Percentiles rank a stretch among this genome's conserved stretches.
Evolutionary conservation across 2,797 vertebrate genomes (phyloP).

Genomic region (Acanthurus lineatus): DNA sequence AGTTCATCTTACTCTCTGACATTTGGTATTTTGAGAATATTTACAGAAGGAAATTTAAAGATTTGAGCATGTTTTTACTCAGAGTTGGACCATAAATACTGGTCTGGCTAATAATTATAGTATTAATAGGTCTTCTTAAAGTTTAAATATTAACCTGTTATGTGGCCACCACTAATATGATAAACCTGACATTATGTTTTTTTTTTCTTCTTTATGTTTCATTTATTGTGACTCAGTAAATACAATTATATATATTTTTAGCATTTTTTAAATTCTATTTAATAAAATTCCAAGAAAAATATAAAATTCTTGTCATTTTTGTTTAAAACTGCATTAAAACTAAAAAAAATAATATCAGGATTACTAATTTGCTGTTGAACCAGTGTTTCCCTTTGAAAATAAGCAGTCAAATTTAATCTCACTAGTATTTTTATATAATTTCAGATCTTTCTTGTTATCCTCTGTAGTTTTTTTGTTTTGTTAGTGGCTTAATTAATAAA

Average conservation of each 20-base stretch:
- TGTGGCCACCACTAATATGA: neutral
- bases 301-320: too few relatives aligned
- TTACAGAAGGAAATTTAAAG: neutral
- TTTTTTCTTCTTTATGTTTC: neutral
- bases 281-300: too few relatives aligned
- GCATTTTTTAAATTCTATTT: too few relatives aligned
- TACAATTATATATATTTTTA: too few relatives aligned
- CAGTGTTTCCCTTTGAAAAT: neutral
- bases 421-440: neutral
- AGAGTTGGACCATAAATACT: neutral
- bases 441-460: too few relatives aligned
- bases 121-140: neutral
- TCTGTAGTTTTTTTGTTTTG: too few relatives aligned
- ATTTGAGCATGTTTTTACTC: neutral
- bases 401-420: neutral
- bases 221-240: neutral
- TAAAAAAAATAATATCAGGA: too few relatives aligned
- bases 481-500: neutral
- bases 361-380: too few relatives aligned
- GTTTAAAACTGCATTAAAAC: too few relatives aligned
- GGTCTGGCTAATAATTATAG: neutral
- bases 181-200: neutral
- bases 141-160: neutral
- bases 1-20: neutral
- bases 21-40: neutral